phyloP scores from a whole-genome alignment of 2,888 invertebrate genomes.

The Clanis bilineata region DNA sequence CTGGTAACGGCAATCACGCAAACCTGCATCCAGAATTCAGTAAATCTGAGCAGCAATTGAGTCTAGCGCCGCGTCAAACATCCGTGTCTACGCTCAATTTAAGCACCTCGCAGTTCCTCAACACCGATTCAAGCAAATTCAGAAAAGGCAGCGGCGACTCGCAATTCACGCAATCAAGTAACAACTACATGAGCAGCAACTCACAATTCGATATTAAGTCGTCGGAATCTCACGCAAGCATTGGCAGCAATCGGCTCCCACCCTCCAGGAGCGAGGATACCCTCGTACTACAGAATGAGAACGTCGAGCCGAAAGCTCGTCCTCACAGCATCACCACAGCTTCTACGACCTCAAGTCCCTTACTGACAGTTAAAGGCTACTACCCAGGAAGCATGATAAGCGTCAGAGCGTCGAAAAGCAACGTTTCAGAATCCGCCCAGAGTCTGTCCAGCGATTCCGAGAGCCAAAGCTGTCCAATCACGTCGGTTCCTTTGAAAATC shows the following conservation, averaged over 20 bases:
- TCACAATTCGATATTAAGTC: constrained; percentile 74
- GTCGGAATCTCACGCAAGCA: constrained; percentile 65
- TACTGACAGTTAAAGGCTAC: constrained; percentile 83
- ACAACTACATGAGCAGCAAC: constrained; percentile 67
- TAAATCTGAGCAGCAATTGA: constrained; percentile 91
- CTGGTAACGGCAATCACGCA: constrained; percentile 77
- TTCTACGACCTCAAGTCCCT: constrained; percentile 87
- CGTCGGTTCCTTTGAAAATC: constrained; percentile 79
- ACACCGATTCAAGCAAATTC: constrained; percentile 66
- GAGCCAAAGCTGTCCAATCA: constrained; percentile 78
- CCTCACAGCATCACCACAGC: constrained; percentile 83
- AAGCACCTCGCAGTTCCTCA: constrained; percentile 79
- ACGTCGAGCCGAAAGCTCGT: constrained; percentile 72
- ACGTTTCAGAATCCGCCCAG: constrained; percentile 85
- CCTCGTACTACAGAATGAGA: constrained; percentile 76
- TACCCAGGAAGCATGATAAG: constrained; percentile 85
- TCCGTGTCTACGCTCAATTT: constrained; percentile 78
- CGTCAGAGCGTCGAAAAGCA: constrained; percentile 82
- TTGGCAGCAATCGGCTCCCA: constrained; percentile 81
- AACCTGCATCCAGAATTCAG: constrained; percentile 88
- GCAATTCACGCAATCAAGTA: constrained; percentile 80
- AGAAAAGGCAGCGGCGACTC: constrained; percentile 84
- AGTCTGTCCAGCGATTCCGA: constrained; percentile 86
- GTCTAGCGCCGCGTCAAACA: constrained; percentile 76
- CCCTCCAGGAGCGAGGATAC: constrained; percentile 92